phyloP scores from a whole-genome alignment of 2,888 invertebrate species.

The Apamea monoglypha region DNA sequence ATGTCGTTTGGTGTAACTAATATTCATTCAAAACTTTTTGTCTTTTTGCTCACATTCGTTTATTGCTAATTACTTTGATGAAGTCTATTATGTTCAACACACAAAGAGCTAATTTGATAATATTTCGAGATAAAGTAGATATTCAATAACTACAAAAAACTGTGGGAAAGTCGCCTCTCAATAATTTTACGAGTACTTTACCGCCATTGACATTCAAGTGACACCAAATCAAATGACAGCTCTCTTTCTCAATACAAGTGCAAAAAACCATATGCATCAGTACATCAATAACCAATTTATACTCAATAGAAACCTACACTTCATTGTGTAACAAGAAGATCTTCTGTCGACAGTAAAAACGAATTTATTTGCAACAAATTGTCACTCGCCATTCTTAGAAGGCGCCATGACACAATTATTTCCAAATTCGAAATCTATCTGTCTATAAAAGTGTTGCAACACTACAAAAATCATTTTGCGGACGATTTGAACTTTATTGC shows the following conservation, averaged over 20 bases:
- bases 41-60: not conserved
- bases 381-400: constrained; percentile 81
- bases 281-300: constrained; percentile 64
- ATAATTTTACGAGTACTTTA: constrained; percentile 24
- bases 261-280: constrained; percentile 46
- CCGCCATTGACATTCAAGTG: constrained; percentile 48
- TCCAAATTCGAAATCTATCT: constrained; percentile 75
- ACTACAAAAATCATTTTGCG: not conserved
- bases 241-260: constrained; percentile 45
- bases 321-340: constrained; percentile 57
- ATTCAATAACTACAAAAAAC: constrained; percentile 28
- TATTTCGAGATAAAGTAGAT: not conserved
- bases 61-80: not conserved
- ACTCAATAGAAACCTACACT: constrained; percentile 58
- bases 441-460: constrained; percentile 56
- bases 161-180: constrained; percentile 19
- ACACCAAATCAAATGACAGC: constrained; percentile 50
- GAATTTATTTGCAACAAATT: constrained; percentile 85
- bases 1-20: not conserved
- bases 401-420: constrained; percentile 81
- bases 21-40: not conserved
- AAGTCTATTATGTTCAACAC: not conserved
- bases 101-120: not conserved
- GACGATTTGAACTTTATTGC: constrained; percentile 43
- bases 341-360: constrained; percentile 66